Conservation (phyloP, 2,797 vertebrate genomes). For the Chelon auratus region DNA sequence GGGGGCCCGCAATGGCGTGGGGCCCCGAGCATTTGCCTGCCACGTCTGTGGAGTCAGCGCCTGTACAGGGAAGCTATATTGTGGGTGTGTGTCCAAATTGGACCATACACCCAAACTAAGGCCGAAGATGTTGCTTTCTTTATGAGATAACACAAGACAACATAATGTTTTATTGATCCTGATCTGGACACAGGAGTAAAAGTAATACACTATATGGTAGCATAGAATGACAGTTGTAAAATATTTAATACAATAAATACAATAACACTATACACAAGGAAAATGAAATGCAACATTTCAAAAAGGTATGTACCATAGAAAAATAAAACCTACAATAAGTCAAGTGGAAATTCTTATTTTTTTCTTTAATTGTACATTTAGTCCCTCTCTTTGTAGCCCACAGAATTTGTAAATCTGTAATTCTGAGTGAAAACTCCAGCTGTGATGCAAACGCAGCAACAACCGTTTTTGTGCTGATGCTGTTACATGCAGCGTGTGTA, state of each 20-base stretch:
- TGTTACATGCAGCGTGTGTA: neutral
- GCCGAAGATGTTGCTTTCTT: constrained; percentile 34
- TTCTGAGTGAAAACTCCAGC: neutral
- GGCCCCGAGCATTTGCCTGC: too few species aligned
- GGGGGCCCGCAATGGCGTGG: too few species aligned
- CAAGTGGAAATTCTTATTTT: constrained; percentile 3
- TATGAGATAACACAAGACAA: constrained; percentile 32
- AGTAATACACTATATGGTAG: constrained; percentile 6
- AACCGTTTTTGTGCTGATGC: constrained; percentile 5
- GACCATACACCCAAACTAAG: constrained; percentile 24
- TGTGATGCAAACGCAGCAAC: constrained; percentile 16
- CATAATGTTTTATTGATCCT: constrained; percentile 49
- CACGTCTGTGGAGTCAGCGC: too few species aligned
- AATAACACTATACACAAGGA: constrained; percentile 4
- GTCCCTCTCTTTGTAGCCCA: neutral
- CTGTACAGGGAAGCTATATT: neutral
- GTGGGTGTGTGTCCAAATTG: constrained; percentile 11
- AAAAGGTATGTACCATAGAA: neutral
- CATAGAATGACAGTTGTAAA: neutral
- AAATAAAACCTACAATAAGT: neutral
- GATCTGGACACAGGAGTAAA: constrained; percentile 17
- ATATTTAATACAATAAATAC: constrained; percentile 15
- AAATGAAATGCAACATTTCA: constrained; percentile 6
- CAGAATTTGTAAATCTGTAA: neutral
- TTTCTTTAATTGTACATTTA: neutral